Conservation (phyloP, 2,113 vertebrate species). For the Agapornis roseicollis region DNA sequence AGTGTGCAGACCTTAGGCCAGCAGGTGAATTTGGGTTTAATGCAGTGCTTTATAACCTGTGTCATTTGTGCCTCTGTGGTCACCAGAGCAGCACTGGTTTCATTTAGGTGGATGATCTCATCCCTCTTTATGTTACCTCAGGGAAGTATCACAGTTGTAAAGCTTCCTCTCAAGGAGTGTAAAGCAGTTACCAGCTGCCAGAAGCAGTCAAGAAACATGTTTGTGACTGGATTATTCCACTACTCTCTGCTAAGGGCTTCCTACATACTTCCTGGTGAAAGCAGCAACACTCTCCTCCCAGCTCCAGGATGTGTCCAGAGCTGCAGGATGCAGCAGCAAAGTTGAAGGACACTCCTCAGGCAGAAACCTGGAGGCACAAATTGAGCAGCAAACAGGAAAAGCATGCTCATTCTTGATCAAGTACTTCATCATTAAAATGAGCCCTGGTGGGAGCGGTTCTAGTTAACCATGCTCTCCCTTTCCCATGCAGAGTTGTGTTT, state of each 20-base stretch:
- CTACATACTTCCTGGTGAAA: neutral
- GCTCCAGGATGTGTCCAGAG: neutral
- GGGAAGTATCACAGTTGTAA: neutral
- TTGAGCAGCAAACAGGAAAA: neutral
- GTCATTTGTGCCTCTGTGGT: neutral
- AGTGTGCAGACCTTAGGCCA: neutral
- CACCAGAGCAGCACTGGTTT: neutral
- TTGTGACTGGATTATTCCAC: neutral
- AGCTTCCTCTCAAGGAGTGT: neutral
- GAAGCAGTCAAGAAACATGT: neutral
- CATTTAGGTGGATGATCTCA: neutral
- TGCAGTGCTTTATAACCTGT: neutral
- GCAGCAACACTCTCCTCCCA: rapidly evolving
- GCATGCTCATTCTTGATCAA: neutral
- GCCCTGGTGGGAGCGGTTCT: neutral
- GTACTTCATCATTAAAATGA: neutral
- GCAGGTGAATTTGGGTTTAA: neutral
- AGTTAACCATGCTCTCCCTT: neutral
- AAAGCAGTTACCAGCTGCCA: neutral
- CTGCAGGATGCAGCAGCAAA: neutral
- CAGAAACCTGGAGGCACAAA: neutral
- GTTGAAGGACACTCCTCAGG: neutral
- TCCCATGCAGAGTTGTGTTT: neutral
- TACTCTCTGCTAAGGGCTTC: neutral
- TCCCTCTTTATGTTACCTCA: neutral